Conservation (phyloP, 92 coral and sea anemone genomes). For the Parazoanthus darwini region DNA sequence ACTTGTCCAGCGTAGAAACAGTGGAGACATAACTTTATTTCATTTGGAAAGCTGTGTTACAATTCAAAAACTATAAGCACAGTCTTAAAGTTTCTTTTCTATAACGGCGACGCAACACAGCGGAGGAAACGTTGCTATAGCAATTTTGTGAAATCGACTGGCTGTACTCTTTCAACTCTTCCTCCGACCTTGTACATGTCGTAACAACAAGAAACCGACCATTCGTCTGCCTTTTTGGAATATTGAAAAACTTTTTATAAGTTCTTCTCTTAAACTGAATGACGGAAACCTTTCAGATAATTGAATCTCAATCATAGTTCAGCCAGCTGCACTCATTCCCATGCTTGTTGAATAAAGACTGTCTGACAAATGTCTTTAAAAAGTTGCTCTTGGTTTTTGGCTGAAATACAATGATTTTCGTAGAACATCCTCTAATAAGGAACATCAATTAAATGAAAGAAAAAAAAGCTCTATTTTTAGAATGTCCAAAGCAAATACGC, state of each 20-base stretch:
- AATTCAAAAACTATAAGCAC: neutral
- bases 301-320: neutral
- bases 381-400: neutral
- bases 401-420: neutral
- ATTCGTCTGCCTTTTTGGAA: neutral
- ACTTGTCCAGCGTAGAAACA: neutral
- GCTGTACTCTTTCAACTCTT: neutral
- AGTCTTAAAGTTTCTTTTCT: neutral
- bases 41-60: neutral
- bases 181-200: neutral
- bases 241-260: neutral
- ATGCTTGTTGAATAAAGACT: neutral
- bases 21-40: neutral
- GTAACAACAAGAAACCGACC: neutral
- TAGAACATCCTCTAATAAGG: neutral
- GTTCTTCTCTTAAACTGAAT: neutral
- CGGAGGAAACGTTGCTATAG: neutral
- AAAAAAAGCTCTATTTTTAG: too few species aligned
- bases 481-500: neutral
- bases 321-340: conserved; percentile 25
- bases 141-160: neutral
- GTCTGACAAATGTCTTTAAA: neutral
- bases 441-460: neutral
- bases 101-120: neutral
- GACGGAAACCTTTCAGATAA: neutral